Conservation (phyloP, 2,797 vertebrate species). For the Pipistrellus pipistrellus region DNA sequence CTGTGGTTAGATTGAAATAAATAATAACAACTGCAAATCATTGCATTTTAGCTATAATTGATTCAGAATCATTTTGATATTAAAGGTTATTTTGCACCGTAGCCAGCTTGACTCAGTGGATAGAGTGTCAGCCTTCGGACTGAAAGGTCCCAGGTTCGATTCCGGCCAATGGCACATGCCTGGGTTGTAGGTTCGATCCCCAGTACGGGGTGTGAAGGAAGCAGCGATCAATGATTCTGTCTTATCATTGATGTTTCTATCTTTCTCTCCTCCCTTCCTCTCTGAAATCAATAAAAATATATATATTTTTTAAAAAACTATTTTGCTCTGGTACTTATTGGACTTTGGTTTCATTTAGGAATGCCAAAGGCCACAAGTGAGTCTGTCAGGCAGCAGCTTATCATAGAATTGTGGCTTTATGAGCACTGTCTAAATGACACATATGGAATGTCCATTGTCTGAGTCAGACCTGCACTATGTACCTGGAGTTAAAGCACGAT, state of each 20-base stretch:
- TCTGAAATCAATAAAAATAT: no score
- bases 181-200: no score
- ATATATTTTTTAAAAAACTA: neutral
- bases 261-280: no score
- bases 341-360: conserved; percentile 46
- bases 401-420: conserved; percentile 56
- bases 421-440: conserved; percentile 52
- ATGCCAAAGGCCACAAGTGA: neutral
- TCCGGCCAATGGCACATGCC: no score
- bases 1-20: conserved; percentile 1
- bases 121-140: no score
- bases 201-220: no score
- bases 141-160: no score
- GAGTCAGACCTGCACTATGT: neutral
- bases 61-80: conserved; percentile 35
- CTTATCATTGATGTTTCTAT: no score
- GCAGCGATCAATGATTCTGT: no score
- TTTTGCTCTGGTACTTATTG: conserved; percentile 51
- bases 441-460: conserved; percentile 38
- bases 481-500: neutral
- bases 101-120: no score
- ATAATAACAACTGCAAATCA: neutral
- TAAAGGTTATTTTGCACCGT: conserved; percentile 41
- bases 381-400: neutral
- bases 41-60: conserved; percentile 37